A percentile compares a stretch with the other conserved stretches of the same genome.
These are phyloP conservation scores for Enteromius mattozi DNA, from an alignment of 2,797 vertebrate species.

Conservation along the genomic window DNA sequence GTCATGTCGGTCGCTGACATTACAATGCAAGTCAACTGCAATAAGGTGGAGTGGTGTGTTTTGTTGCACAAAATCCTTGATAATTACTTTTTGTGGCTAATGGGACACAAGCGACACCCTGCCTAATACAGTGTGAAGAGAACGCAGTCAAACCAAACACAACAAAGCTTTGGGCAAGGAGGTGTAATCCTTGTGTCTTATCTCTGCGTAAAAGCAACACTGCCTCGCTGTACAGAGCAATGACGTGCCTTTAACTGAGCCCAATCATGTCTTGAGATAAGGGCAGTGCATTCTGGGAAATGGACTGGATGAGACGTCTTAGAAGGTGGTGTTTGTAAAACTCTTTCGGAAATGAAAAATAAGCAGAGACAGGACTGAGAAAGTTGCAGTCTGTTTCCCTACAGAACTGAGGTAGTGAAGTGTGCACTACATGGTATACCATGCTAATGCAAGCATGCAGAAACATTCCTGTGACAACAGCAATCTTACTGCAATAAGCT, in stretches of 20 bases:
- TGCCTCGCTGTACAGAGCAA: not conserved
- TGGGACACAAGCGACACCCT: not conserved
- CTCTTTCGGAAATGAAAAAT: not conserved
- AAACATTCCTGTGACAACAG: slow-evolving; percentile 11
- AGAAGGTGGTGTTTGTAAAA: slow-evolving; percentile 28
- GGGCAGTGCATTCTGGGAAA: slow-evolving; percentile 27
- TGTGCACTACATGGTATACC: not conserved
- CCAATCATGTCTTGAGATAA: slow-evolving; percentile 19
- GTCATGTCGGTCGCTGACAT: not conserved
- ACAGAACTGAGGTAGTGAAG: slow-evolving; percentile 1
- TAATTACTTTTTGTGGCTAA: not conserved
- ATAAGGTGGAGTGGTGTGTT: not conserved
- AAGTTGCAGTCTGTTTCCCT: not conserved
- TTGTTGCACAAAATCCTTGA: not conserved
- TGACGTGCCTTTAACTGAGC: slow-evolving; percentile 1
- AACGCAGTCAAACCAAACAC: not conserved
- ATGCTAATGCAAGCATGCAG: not conserved
- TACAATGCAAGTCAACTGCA: not conserved
- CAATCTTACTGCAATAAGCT: slow-evolving; percentile 27
- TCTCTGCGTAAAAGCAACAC: slow-evolving; percentile 15
- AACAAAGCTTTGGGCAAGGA: not conserved
- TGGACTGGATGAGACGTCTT: not conserved
- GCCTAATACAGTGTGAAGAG: not conserved
- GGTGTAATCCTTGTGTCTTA: slow-evolving; percentile 16
- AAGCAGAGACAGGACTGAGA: not conserved